A percentile compares a stretch with the other conserved stretches of the same genome.
Conservation (phyloP, 2,113 vertebrate genomes). For the Indicator maculatus region DNA sequence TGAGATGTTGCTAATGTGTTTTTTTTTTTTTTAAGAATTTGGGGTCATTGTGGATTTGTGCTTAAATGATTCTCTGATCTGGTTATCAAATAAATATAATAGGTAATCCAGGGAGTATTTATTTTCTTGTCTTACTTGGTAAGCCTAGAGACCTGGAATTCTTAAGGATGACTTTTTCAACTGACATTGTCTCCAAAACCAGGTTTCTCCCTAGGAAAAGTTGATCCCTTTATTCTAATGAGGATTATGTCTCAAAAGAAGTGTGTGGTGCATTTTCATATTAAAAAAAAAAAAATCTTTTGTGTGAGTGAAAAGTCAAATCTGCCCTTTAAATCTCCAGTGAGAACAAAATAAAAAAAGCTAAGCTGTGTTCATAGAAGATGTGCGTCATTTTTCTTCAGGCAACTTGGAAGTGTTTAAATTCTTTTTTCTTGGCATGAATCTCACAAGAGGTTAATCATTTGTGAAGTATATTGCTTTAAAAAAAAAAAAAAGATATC, state of each 20-base stretch:
- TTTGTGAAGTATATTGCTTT: neutral
- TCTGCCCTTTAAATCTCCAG: constrained; percentile 25
- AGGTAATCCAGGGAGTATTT: neutral
- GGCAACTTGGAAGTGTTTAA: neutral
- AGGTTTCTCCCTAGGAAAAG: neutral
- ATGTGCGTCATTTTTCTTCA: neutral
- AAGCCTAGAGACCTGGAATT: neutral
- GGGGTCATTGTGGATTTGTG: neutral
- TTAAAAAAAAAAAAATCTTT: neutral
- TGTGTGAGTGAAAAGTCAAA: neutral
- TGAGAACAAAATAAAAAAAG: neutral
- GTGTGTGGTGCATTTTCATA: neutral
- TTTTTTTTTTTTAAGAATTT: neutral
- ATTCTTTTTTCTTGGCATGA: constrained; percentile 12
- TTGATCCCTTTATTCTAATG: neutral
- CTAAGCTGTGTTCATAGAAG: neutral
- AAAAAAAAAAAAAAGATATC: neutral
- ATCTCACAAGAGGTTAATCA: constrained; percentile 11
- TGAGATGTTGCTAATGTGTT: neutral
- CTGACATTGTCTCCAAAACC: neutral
- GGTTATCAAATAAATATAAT: neutral
- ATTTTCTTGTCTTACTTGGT: neutral
- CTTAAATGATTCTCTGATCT: neutral
- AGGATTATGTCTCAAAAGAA: neutral
- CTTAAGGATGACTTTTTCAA: neutral